Conservation (phyloP, 2,888 invertebrate genomes). For the Holacanthella duospinosa region DNA sequence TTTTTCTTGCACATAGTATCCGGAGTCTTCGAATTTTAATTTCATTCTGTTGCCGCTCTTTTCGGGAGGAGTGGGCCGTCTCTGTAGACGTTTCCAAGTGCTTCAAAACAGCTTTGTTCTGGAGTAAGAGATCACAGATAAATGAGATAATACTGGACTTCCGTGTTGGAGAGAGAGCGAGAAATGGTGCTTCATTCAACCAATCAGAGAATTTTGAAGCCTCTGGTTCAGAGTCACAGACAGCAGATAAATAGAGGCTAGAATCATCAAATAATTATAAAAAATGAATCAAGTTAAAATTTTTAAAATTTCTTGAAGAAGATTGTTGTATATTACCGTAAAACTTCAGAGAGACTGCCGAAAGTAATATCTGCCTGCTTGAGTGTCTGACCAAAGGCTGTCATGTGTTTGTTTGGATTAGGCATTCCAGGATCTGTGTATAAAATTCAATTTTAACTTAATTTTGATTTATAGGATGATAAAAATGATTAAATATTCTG, state of each 20-base stretch:
- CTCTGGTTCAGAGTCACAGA: slow-evolving; percentile 37
- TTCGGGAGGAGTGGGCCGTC: slow-evolving; percentile 64
- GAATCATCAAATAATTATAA: slow-evolving; percentile 1
- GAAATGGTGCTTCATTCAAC: slow-evolving; percentile 71
- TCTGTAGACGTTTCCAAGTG: slow-evolving; percentile 30
- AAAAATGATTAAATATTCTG: background rate
- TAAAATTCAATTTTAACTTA: background rate
- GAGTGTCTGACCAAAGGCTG: slow-evolving; percentile 79
- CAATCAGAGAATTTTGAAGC: slow-evolving; percentile 50
- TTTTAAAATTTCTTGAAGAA: background rate
- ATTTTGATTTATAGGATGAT: background rate
- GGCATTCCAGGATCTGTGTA: slow-evolving; percentile 61
- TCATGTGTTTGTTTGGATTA: slow-evolving; percentile 78
- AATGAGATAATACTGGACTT: slow-evolving; percentile 83
- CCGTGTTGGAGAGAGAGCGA: slow-evolving; percentile 69
- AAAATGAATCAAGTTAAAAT: background rate
- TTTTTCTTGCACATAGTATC: slow-evolving; percentile 37
- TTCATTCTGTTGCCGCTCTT: slow-evolving; percentile 85
- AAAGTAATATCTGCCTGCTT: slow-evolving; percentile 81
- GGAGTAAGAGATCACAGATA: slow-evolving; percentile 86
- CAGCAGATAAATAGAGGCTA: slow-evolving; percentile 36
- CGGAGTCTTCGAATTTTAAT: slow-evolving; percentile 82
- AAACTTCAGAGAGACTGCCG: slow-evolving; percentile 78
- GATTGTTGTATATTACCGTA: slow-evolving; percentile 46
- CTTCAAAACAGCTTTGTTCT: slow-evolving; percentile 56